Evolutionary conservation across 2,113 vertebrate species (phyloP), one percentile per base, ranked within the genome.

Genomic region (Ovis canadensis): DNA sequence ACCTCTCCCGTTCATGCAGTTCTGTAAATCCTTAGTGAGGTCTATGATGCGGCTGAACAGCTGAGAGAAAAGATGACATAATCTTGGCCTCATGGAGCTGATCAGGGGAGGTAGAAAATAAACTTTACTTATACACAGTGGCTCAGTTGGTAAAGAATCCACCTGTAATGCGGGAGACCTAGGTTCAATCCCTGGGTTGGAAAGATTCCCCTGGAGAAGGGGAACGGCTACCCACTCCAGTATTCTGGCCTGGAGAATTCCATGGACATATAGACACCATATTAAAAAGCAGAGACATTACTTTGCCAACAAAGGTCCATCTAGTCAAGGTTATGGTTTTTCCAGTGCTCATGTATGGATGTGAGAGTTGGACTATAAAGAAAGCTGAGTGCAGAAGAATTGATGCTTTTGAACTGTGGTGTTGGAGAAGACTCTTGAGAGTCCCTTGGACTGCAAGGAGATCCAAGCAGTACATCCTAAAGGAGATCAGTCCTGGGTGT

Each of bases 41-140:
- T 43, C 33, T 6, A 0, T 0, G 25, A 11, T 1, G 36, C 9
- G 2, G 5, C 3, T 1, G n/a, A 25, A 36, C 71, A 60, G 29
- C 59, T 90, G 59, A 36, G 52, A 71, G 17, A 25, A 12, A 29
- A 55, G 60, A 27, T 33, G n/a, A 81, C 71, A n/a, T 64, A 45
- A 81, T 9, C 40, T 50, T 50, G 59, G 52, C 33, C n/a, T 71
- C 25, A 1, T 40, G 71, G 77, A 81, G 27, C 48, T 40, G n/a
- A 14, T 45, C 14, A 16, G 31, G 17, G 15, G 36, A 40, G 40
- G 36, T 7, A 17, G 36, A 5, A 62, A 29, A 50, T 43, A 43
- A 33, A 29, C 21, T 40, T 59, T 9, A 5, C 2, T 36, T 71
- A 17, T 64, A n/a, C 9, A 64, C 7, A 17, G 33, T n/a, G 62